These are phyloP conservation scores for Oasisia sp. DNA, from an alignment of 2,888 invertebrate genomes.

Conservation along the genomic window DNA sequence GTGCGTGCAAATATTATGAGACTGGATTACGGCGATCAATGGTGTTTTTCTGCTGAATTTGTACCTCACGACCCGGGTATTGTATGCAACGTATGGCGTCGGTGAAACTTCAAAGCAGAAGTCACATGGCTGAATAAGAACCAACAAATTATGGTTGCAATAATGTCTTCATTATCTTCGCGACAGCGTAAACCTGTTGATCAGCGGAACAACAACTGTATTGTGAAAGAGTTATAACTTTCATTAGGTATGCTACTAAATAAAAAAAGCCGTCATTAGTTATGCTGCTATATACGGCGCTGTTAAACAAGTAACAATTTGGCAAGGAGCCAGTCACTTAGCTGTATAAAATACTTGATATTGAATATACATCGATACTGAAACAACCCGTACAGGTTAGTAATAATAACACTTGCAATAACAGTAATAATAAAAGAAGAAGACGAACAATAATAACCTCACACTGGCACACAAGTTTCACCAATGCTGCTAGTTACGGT, in stretches of 20 bases:
- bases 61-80: neutral
- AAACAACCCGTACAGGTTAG: too few relatives aligned
- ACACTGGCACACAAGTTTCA: too few relatives aligned
- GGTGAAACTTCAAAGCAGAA: neutral
- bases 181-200: neutral
- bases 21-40: neutral
- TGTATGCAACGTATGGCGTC: conserved; percentile 8
- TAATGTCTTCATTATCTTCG: neutral
- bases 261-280: too few relatives aligned
- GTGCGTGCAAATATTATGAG: neutral
- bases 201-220: neutral
- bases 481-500: too few relatives aligned
- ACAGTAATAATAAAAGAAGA: too few relatives aligned
- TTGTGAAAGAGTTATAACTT: neutral
- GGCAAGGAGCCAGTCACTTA: too few relatives aligned
- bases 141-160: neutral
- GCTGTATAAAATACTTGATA: too few relatives aligned
- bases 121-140: neutral
- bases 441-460: too few relatives aligned
- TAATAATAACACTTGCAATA: too few relatives aligned
- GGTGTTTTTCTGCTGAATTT: neutral
- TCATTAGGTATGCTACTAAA: neutral
- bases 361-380: too few relatives aligned
- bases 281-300: neutral
- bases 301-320: neutral